Evolutionary conservation across 2,797 vertebrate genomes (phyloP), one percentile per base, ranked within the genome.

Genomic region (Lutjanus campechanus): DNA sequence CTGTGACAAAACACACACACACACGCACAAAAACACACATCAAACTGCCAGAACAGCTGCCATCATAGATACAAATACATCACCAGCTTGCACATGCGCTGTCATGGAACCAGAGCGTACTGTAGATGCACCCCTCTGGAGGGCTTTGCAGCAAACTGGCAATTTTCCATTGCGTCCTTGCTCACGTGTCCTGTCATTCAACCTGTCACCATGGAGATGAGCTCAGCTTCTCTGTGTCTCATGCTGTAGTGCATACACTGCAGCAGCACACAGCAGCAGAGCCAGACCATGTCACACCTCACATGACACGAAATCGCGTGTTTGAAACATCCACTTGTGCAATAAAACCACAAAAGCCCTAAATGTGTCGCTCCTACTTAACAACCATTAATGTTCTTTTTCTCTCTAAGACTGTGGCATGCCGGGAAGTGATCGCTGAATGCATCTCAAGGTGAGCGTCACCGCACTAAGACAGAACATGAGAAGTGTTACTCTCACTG

Each of bases 161-260:
- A 89, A 78, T 90, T 93, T 85, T 88, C 86, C 87, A 85, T 80
- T 77, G 79, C 80, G 58, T 83, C 83, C 76, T 81, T 11, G 12
- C 79, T 92, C 89, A 89, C 82, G 73, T 91, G 91, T 64, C 74
- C 77, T 83, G 93, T 93, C 93, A 94, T 76, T 93, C 92, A 93
- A 81, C 72, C 73, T 78, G 93, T 95, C 91, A 87, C 92, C 91
- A 92, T 93, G 91, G 91, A 84, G 90, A 95, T 87, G 89, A 81
- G 88, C 88, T 89, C 82, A 86, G 90, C 84, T 84, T 91, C 79
- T 73, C 74, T 36, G 82, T 75, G 55, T 84, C 85, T 83, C 70
- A 36, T 71, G 86, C 87, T 79, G 63, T 82, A 73, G 72, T 83
- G 77, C 76, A 85, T 50, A 70, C 79, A 83, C 91, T 91, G 92